Percentiles rank a stretch among this genome's conserved stretches.
Conservation (phyloP, 2,113 vertebrate species). For the Megaleporinus macrocephalus region DNA sequence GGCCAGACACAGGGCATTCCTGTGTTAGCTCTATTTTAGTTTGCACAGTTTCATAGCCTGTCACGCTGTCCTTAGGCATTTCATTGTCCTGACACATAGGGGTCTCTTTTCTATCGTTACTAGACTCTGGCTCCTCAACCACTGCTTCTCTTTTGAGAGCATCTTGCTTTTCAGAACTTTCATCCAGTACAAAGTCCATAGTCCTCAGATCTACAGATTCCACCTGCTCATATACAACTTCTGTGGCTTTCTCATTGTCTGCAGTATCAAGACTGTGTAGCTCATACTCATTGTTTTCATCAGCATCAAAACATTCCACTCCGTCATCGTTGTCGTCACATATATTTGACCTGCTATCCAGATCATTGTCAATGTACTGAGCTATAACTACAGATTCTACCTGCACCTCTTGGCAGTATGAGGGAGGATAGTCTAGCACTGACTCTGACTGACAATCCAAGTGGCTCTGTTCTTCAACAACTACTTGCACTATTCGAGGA, state of each 20-base stretch:
- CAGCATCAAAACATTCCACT: background rate
- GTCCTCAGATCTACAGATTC: background rate
- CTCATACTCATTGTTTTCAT: background rate
- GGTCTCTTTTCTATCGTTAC: background rate
- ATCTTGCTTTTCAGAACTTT: slow-evolving; percentile 22
- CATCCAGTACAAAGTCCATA: background rate
- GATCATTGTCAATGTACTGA: slow-evolving; percentile 12
- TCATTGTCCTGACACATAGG: background rate
- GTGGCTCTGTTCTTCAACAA: slow-evolving; percentile 2
- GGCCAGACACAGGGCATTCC: background rate
- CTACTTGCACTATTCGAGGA: background rate
- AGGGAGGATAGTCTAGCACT: background rate
- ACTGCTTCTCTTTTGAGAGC: background rate
- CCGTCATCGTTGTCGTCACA: background rate
- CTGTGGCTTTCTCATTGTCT: background rate
- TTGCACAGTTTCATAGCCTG: background rate
- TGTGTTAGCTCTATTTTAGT: background rate
- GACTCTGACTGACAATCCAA: background rate
- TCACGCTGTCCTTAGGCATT: background rate
- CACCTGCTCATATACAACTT: background rate
- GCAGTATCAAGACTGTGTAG: background rate
- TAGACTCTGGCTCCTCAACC: background rate
- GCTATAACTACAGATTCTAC: slow-evolving; percentile 16
- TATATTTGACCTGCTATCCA: slow-evolving; percentile 7
- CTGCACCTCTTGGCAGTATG: slow-evolving; percentile 42